These are phyloP conservation scores for Coleophora flavipennella DNA, from an alignment of 2,888 invertebrate species.

Conservation along the genomic window DNA sequence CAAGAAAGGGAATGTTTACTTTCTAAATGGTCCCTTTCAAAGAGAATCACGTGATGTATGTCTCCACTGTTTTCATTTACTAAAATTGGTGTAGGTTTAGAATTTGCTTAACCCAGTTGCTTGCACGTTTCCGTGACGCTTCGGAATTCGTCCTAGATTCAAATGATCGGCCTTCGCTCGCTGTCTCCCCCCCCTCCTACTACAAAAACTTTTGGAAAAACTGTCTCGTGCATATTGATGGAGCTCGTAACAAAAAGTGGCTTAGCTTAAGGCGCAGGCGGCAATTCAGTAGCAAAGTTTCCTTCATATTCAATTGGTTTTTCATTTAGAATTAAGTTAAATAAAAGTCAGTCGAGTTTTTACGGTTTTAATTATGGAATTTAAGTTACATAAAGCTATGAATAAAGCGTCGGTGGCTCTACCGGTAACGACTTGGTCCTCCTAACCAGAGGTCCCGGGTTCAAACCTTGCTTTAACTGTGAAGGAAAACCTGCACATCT, in stretches of 20 bases:
- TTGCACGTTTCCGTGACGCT: constrained; percentile 43
- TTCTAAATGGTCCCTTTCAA: constrained; percentile 39
- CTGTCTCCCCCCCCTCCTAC: constrained; percentile 32
- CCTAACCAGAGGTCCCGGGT: no score
- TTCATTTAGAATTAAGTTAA: no score
- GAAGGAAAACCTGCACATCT: no score
- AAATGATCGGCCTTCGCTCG: constrained; percentile 42
- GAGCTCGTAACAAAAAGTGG: constrained; percentile 17
- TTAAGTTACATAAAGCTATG: no score
- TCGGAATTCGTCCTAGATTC: constrained; percentile 57
- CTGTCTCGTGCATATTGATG: constrained; percentile 18
- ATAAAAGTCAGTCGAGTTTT: no score
- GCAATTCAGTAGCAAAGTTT: no score
- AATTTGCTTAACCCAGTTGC: constrained; percentile 49
- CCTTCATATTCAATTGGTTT: no score
- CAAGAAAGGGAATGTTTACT: constrained; percentile 37
- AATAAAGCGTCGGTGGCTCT: no score
- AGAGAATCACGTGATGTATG: constrained; percentile 31
- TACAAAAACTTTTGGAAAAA: constrained; percentile 40
- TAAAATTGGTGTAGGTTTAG: constrained; percentile 29
- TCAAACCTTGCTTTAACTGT: no score
- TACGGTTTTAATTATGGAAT: no score
- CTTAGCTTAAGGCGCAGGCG: constrained; percentile 18
- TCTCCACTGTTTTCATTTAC: constrained; percentile 34
- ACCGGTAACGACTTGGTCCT: no score